phyloP scores from a whole-genome alignment of 2,888 invertebrate genomes.

The Hirtodrosophila alboralis region DNA sequence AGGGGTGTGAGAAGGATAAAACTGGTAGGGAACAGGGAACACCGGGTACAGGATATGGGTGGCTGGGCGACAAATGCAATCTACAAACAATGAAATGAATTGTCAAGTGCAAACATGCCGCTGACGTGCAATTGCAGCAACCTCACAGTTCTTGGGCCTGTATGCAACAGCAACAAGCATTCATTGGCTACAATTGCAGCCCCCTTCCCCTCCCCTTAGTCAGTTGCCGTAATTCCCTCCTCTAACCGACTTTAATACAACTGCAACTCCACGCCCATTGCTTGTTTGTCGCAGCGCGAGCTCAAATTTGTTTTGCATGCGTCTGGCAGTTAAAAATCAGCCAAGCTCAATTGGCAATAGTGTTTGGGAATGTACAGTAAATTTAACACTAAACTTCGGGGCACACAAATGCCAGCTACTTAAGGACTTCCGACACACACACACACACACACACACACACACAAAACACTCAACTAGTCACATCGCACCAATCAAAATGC shows the following conservation, averaged over 20 bases:
- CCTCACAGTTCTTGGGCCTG: neutral
- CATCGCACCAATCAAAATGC: slow-evolving; percentile 11
- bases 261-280: slow-evolving; percentile 16
- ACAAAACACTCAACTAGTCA: slow-evolving; percentile 14
- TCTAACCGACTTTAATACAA: too few species aligned
- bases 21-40: too few species aligned
- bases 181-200: slow-evolving; percentile 60
- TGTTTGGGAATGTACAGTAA: slow-evolving; percentile 25
- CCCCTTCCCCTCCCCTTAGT: neutral
- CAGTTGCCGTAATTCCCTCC: too few species aligned
- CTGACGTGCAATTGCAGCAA: slow-evolving; percentile 73
- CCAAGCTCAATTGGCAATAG: slow-evolving; percentile 22
- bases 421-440: slow-evolving; percentile 49
- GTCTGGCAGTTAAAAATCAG: slow-evolving; percentile 60
- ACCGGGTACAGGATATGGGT: neutral
- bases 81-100: slow-evolving; percentile 81
- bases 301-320: slow-evolving; percentile 71
- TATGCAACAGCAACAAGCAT: slow-evolving; percentile 37
- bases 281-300: slow-evolving; percentile 40
- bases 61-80: slow-evolving; percentile 74
- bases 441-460: slow-evolving; percentile 26
- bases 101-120: slow-evolving; percentile 80
- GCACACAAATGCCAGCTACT: slow-evolving; percentile 55
- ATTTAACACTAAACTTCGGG: slow-evolving; percentile 41
- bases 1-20: neutral